Evolutionary conservation across 2,113 vertebrate species (phyloP).

Genomic region (Amazona guildingii): DNA sequence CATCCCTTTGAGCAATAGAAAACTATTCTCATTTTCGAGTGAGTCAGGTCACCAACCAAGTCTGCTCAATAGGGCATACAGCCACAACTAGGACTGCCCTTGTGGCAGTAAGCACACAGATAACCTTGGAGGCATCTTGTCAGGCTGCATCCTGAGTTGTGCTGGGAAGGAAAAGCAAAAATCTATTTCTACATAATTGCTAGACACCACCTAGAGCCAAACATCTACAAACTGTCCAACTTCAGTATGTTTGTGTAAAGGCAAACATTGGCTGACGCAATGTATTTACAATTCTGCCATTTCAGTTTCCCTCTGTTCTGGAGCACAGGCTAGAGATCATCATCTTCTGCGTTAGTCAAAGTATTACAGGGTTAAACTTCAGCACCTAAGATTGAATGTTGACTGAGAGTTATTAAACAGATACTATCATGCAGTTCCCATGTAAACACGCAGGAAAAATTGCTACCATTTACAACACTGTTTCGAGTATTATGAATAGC

Average conservation of each 20-base stretch:
- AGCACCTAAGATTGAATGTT: neutral
- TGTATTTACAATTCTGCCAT: neutral
- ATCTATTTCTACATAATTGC: neutral
- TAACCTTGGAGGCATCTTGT: neutral
- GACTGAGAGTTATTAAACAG: neutral
- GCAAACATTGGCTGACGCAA: neutral
- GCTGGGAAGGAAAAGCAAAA: neutral
- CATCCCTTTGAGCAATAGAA: neutral
- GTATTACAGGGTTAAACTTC: neutral
- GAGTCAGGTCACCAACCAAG: neutral
- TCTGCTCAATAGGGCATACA: neutral
- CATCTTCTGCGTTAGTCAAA: neutral
- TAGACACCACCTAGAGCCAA: neutral
- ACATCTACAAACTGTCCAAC: neutral
- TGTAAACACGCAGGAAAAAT: neutral
- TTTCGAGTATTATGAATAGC: neutral
- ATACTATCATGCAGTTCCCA: neutral
- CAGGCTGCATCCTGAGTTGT: neutral
- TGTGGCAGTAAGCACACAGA: neutral
- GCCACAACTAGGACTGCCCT: neutral
- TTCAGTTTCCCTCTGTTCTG: neutral
- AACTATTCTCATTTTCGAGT: neutral
- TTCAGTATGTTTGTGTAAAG: neutral
- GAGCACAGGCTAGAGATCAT: neutral
- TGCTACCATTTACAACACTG: neutral